Evolutionary conservation across 1,140 invertebrate species (phyloP).

Genomic region (Pseudomyrmex concolor): DNA sequence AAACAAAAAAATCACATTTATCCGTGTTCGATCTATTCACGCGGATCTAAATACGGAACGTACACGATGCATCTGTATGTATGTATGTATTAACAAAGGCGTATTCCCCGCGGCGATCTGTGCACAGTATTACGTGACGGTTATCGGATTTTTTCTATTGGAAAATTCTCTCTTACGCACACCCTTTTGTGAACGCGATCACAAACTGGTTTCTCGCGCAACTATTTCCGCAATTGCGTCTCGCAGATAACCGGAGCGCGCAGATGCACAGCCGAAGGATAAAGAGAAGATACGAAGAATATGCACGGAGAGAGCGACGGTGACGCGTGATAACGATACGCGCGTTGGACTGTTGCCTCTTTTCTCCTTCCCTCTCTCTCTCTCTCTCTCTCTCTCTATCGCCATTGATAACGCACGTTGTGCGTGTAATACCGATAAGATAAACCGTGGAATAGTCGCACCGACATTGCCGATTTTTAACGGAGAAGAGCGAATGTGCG

Average conservation of each 20-base stretch:
- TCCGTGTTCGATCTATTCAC: too few relatives aligned
- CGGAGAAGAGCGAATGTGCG: conserved; percentile 1
- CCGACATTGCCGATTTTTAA: conserved; percentile 60
- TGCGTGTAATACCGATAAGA: conserved; percentile 56
- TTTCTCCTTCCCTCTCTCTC: too few relatives aligned
- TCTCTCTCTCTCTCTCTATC: background rate
- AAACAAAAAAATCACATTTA: too few relatives aligned
- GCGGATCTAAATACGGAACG: too few relatives aligned
- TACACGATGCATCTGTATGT: too few relatives aligned
- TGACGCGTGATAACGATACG: conserved; percentile 48
- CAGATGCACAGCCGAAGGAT: background rate
- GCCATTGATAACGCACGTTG: conserved; percentile 57
- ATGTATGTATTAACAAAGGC: too few relatives aligned
- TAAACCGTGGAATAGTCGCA: conserved; percentile 25
- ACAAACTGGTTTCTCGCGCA: background rate
- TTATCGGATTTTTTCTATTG: background rate
- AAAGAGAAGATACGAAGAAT: background rate
- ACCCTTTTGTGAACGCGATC: background rate
- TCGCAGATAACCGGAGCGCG: conserved; percentile 13
- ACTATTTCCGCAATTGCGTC: conserved; percentile 30
- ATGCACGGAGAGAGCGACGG: background rate
- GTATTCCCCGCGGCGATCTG: too few relatives aligned
- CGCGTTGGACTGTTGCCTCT: conserved; percentile 9
- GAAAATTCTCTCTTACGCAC: background rate
- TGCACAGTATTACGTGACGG: too few relatives aligned